Evolutionary conservation across 2,888 invertebrate genomes (phyloP).

Genomic region (Buathra laborator): DNA sequence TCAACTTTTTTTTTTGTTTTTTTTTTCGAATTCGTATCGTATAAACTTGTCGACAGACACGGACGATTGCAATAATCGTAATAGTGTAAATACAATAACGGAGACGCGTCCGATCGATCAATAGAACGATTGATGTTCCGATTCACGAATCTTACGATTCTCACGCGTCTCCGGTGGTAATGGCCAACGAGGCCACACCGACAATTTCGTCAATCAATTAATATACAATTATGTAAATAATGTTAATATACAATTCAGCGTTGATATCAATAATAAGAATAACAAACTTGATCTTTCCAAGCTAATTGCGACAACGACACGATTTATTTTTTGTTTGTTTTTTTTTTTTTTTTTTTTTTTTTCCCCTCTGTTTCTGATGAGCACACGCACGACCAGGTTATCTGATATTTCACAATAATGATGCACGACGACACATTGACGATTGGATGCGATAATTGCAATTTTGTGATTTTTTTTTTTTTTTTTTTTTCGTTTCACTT

Average conservation of each 20-base stretch:
- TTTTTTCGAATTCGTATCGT: neutral
- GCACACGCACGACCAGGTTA: constrained; percentile 35
- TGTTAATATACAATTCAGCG: constrained; percentile 67
- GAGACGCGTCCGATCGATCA: constrained; percentile 50
- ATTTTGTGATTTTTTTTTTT: constrained; percentile 1
- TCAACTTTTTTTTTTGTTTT: neutral
- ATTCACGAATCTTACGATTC: constrained; percentile 8
- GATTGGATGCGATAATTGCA: constrained; percentile 32
- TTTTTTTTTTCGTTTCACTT: constrained; percentile 6
- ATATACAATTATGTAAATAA: constrained; percentile 65
- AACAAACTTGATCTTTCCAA: constrained; percentile 60
- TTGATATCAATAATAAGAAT: constrained; percentile 65
- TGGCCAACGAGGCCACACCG: constrained; percentile 9
- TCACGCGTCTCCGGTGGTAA: neutral
- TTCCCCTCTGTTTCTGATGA: neutral
- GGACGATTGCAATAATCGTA: constrained; percentile 65
- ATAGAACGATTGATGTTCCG: constrained; percentile 50
- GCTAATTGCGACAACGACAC: constrained; percentile 63
- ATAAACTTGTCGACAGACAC: constrained; percentile 45
- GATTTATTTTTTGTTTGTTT: constrained; percentile 10
- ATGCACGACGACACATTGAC: constrained; percentile 54
- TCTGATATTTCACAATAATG: constrained; percentile 47
- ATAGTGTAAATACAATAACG: constrained; percentile 57
- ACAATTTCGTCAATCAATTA: constrained; percentile 46
- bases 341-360: constrained; percentile 4